Evolutionary conservation across 1,140 invertebrate species (phyloP).

Genomic region (Spodoptera frugiperda): DNA sequence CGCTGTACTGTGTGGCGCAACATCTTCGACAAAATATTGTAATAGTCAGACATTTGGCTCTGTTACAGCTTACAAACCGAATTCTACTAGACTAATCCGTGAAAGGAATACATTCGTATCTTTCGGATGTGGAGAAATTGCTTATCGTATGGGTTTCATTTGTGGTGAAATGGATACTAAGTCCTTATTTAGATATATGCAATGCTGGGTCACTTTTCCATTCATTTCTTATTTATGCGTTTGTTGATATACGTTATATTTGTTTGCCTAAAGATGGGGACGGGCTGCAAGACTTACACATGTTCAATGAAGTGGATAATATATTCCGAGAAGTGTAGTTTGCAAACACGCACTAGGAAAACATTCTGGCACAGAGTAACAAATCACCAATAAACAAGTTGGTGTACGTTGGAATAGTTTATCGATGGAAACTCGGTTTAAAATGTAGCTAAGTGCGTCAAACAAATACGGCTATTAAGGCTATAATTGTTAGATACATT

Average conservation of each 20-base stretch:
- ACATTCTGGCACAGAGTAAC: background rate
- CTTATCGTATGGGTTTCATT: background rate
- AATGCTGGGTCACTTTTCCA: background rate
- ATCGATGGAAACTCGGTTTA: slow-evolving; percentile 2
- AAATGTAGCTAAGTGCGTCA: slow-evolving; percentile 11
- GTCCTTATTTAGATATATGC: background rate
- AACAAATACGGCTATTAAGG: slow-evolving; percentile 24
- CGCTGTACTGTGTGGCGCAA: no score
- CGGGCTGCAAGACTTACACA: background rate
- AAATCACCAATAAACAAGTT: background rate
- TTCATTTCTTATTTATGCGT: background rate
- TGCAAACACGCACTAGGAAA: slow-evolving; percentile 10
- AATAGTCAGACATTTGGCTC: slow-evolving; percentile 30
- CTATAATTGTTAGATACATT: slow-evolving; percentile 33
- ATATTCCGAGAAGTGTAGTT: slow-evolving; percentile 14
- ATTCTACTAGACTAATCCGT: slow-evolving; percentile 23
- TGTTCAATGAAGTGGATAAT: slow-evolving; percentile 20
- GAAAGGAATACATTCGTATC: background rate
- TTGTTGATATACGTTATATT: background rate
- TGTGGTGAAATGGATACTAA: background rate
- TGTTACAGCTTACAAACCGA: slow-evolving; percentile 14
- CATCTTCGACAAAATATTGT: background rate
- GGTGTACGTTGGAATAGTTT: slow-evolving; percentile 9
- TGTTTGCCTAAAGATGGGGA: background rate
- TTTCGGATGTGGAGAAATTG: background rate